Percentiles rank a stretch among this genome's conserved stretches.
phyloP scores from a whole-genome alignment of 2,113 vertebrate species.

The Axis porcinus region DNA sequence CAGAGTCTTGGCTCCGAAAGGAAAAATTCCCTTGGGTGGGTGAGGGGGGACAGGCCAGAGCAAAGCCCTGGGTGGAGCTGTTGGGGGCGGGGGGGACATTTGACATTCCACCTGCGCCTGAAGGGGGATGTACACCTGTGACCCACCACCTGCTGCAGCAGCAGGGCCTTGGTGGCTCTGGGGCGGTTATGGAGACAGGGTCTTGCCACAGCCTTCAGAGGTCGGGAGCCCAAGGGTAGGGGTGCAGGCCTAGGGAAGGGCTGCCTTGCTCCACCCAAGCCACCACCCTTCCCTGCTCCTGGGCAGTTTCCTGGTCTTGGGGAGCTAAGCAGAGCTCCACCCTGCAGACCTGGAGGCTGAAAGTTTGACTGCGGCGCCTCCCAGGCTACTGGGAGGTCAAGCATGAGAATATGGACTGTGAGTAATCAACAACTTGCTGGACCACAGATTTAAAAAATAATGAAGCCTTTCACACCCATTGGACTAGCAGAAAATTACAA shows the following conservation, averaged over 20 bases:
- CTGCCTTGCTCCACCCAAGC: background rate
- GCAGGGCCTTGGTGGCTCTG: background rate
- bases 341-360: background rate
- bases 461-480: background rate
- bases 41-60: background rate
- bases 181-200: background rate
- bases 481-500: constrained; percentile 4
- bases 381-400: background rate
- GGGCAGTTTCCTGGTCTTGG: background rate
- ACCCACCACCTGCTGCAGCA: background rate
- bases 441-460: background rate
- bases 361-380: background rate
- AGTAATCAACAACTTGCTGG: background rate
- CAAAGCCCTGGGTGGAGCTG: background rate
- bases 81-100: background rate
- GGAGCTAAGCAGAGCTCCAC: background rate
- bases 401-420: background rate
- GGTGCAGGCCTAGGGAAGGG: background rate
- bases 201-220: background rate
- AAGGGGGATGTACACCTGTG: background rate
- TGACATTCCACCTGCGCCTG: no score
- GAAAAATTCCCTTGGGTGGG: background rate
- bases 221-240: background rate
- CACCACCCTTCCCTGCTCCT: background rate
- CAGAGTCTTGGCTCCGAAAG: background rate